Evolutionary conservation across 1,140 invertebrate genomes (phyloP).

Genomic region (Megathymus violae): DNA sequence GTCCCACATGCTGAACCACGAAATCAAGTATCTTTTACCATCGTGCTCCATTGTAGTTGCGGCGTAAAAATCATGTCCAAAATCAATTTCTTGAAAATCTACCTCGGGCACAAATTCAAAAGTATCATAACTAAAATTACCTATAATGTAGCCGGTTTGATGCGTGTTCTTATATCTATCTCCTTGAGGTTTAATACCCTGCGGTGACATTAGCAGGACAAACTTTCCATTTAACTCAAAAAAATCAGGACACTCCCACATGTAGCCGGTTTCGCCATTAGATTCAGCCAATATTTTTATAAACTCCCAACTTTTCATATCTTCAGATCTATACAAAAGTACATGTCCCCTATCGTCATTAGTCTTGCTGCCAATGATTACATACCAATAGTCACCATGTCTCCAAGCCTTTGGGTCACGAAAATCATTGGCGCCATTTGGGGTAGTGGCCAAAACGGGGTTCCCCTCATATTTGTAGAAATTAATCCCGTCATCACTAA

Average conservation of each 20-base stretch:
- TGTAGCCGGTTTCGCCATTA: slow-evolving; percentile 64
- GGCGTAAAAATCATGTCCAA: slow-evolving; percentile 78
- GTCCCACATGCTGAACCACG: slow-evolving; percentile 80
- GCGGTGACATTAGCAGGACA: slow-evolving; percentile 73
- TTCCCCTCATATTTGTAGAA: slow-evolving; percentile 73
- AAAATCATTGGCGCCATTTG: slow-evolving; percentile 68
- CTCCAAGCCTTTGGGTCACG: slow-evolving; percentile 79
- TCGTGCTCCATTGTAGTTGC: slow-evolving; percentile 68
- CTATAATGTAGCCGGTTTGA: slow-evolving; percentile 76
- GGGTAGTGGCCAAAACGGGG: slow-evolving; percentile 59
- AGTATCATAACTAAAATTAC: slow-evolving; percentile 69
- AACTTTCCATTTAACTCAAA: slow-evolving; percentile 73
- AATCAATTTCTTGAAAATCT: slow-evolving; percentile 76
- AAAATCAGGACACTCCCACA: slow-evolving; percentile 80
- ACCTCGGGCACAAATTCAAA: slow-evolving; percentile 62
- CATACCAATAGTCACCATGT: slow-evolving; percentile 70
- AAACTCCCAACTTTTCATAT: slow-evolving; percentile 73
- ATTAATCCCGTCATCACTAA: slow-evolving; percentile 64
- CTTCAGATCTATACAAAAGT: slow-evolving; percentile 67
- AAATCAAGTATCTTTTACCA: slow-evolving; percentile 67
- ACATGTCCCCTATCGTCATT: slow-evolving; percentile 62
- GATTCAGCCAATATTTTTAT: slow-evolving; percentile 68
- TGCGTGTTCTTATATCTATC: slow-evolving; percentile 75
- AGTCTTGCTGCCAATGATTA: slow-evolving; percentile 74
- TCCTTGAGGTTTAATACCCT: slow-evolving; percentile 67